Conservation (phyloP, 2,888 invertebrate genomes). For the Epirrhoe alternata region DNA sequence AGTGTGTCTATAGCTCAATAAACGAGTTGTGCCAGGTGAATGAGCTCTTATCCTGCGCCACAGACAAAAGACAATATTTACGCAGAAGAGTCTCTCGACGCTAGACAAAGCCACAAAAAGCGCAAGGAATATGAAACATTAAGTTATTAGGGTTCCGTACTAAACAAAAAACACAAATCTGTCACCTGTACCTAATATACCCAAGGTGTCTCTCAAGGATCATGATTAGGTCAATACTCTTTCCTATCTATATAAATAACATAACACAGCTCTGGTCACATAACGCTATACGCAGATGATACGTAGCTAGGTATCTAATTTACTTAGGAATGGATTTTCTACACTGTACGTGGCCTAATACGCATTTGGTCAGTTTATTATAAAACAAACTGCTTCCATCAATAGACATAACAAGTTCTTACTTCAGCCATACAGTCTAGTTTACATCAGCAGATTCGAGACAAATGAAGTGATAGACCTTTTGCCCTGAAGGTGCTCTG, state of each 20-base stretch:
- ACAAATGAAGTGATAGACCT: conserved; percentile 1
- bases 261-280: no score
- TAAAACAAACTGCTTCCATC: neutral
- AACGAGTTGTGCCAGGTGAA: conserved; percentile 49
- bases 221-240: no score
- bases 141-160: neutral
- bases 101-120: neutral
- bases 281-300: no score
- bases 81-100: conserved; percentile 3
- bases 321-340: no score
- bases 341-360: no score
- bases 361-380: no score
- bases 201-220: no score
- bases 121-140: neutral
- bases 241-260: no score
- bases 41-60: conserved; percentile 46
- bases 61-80: conserved; percentile 12
- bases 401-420: neutral
- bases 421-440: neutral
- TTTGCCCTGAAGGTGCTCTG: conserved; percentile 37
- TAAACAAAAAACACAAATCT: no score
- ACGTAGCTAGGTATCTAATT: no score
- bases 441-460: neutral
- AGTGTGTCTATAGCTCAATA: conserved; percentile 38
- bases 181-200: no score